Evolutionary conservation across 2,888 invertebrate species (phyloP), one percentile per base, ranked within the genome.

Genomic region (Cerastis leucographa): DNA sequence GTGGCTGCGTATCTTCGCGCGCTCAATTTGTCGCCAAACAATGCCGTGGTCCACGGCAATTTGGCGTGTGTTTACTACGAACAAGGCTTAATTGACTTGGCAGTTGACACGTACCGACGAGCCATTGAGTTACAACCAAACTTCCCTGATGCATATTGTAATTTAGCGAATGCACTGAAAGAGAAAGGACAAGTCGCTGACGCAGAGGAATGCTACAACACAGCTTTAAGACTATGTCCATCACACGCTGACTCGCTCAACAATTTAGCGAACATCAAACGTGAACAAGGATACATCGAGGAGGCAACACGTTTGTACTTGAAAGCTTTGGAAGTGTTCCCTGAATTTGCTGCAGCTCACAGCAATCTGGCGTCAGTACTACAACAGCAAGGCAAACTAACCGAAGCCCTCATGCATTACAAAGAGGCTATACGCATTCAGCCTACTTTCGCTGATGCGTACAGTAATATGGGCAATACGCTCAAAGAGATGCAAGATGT

Each of bases 1-100:
- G 99, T 99, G 90, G 99, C 99, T 87, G 99, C 99, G 61, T 99
- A 99, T 95, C 97, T 99, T 75, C 97, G 99, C 86, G 99, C 99
- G 40, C 97, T 99, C 89, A 99, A 99, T 96, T 97, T 99, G 87
- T 99, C 99, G 80, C 99, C 99, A 5, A 99, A 99, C 94, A 99
- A 99, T 97, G 99, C 99, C 25, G 99, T 99, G 59, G 99, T 99
- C 2, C 99, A 99, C 96, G 99, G 99, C 76, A 99, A 99, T 95
- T 97, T 99, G 94, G 99, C 99, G 44, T 99, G 99, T 96, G 99
- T 99, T 70, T 99, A 99, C 94, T 99, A 99, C 96, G 99, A 99
- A 94, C 99, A 99, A 96, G 99, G 99, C 65, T 98, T 99, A 88
- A 99, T 99, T 92, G 99, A 99, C 96, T 97, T 99, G 96, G 99